Evolutionary conservation across 2,113 vertebrate genomes (phyloP).

Genomic region (Macquaria australasica): DNA sequence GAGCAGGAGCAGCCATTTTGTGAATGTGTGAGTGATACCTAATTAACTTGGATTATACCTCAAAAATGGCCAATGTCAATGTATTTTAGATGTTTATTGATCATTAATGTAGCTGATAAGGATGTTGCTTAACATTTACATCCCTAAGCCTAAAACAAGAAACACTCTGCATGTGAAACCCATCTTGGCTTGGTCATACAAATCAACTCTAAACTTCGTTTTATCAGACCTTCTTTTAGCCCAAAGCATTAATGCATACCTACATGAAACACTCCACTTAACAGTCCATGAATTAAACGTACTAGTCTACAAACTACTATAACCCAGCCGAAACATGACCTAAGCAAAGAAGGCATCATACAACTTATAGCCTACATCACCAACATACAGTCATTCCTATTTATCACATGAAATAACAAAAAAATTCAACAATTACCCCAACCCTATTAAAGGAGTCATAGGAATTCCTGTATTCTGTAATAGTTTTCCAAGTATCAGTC

Average conservation of each 20-base stretch:
- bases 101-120: background rate
- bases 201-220: background rate
- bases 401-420: conserved; percentile 4
- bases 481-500: conserved; percentile 23
- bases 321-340: conserved; percentile 8
- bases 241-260: background rate
- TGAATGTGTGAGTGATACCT: background rate
- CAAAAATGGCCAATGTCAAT: background rate
- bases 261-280: background rate
- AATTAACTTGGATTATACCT: background rate
- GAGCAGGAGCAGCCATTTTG: background rate
- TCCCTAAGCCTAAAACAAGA: background rate
- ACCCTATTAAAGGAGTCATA: background rate
- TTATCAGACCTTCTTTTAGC: background rate
- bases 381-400: background rate
- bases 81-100: background rate
- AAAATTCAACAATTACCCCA: conserved; percentile 17
- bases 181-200: background rate
- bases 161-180: background rate
- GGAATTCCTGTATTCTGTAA: background rate
- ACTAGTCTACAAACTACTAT: background rate
- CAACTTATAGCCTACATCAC: background rate
- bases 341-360: background rate
- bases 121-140: background rate
- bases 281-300: background rate